Evolutionary conservation across 1,140 invertebrate genomes (phyloP).

Genomic region (Potamilus streckersoni): DNA sequence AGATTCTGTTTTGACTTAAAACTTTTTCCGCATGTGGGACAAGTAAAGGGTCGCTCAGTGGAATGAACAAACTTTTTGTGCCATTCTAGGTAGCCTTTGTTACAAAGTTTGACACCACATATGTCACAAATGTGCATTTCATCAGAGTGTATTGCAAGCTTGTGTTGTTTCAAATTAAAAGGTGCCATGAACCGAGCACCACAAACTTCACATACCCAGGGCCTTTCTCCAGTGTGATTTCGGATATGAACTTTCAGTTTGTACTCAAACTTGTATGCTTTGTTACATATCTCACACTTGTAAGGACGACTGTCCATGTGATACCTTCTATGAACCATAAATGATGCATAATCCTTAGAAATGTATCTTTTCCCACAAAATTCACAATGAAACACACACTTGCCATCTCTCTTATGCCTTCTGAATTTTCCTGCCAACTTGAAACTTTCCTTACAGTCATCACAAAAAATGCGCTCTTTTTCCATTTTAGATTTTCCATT

Average conservation of each 20-base stretch:
- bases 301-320: slow-evolving; percentile 61
- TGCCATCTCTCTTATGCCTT: slow-evolving; percentile 21
- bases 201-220: slow-evolving; percentile 90
- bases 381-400: slow-evolving; percentile 29
- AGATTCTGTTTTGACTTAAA: slow-evolving; percentile 31
- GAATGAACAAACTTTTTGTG: slow-evolving; percentile 25
- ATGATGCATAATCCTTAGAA: slow-evolving; percentile 5
- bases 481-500: no score
- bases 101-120: slow-evolving; percentile 17
- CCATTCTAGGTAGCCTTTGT: slow-evolving; percentile 2
- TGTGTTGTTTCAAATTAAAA: slow-evolving; percentile 84
- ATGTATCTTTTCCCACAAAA: slow-evolving; percentile 20
- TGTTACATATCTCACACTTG: slow-evolving; percentile 86
- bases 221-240: slow-evolving; percentile 94
- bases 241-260: slow-evolving; percentile 94
- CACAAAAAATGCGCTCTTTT: slow-evolving; percentile 8
- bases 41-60: slow-evolving; percentile 21
- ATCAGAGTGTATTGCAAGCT: slow-evolving; percentile 2
- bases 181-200: slow-evolving; percentile 89
- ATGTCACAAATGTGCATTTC: slow-evolving; percentile 14
- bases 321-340: slow-evolving; percentile 20
- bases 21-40: slow-evolving; percentile 9
- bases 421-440: slow-evolving; percentile 7
- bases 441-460: slow-evolving; percentile 13
- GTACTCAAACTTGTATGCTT: slow-evolving; percentile 87